phyloP scores from a whole-genome alignment of 2,797 vertebrate species.

The Cephalopachus bancanus region DNA sequence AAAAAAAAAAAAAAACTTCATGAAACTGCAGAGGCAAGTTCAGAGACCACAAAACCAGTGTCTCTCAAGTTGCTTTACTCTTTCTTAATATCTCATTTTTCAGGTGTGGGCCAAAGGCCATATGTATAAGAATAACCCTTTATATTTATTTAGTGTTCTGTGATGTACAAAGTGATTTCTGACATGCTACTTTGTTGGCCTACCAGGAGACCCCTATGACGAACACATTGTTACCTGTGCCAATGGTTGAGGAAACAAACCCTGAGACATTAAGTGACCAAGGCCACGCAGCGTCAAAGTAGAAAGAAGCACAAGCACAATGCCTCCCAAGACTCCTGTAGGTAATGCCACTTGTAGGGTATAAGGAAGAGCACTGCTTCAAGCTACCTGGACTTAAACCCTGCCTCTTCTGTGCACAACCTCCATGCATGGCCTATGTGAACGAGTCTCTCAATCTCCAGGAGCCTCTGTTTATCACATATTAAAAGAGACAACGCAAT shows the following conservation, averaged over 20 bases:
- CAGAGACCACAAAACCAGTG: conserved; percentile 20
- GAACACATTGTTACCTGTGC: neutral
- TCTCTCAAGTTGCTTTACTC: neutral
- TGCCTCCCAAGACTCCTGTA: neutral
- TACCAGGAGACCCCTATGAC: neutral
- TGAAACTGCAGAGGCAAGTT: conserved; percentile 38
- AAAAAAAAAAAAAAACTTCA: neutral
- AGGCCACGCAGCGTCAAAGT: neutral
- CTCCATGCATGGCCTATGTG: neutral
- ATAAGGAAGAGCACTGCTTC: neutral
- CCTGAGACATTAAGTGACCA: neutral
- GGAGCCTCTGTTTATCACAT: neutral
- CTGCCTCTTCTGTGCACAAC: neutral
- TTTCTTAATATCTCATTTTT: neutral
- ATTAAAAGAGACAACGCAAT: neutral
- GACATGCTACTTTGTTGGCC: neutral
- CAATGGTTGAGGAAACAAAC: neutral
- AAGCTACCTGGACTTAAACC: neutral
- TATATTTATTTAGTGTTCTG: neutral
- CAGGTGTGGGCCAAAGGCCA: neutral
- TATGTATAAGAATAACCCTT: neutral
- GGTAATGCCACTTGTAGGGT: neutral
- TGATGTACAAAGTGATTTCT: conserved; percentile 21
- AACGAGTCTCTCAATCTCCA: neutral
- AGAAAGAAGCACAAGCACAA: neutral